A percentile compares a stretch with the other conserved stretches of the same genome.
Evolutionary conservation across 2,888 invertebrate genomes (phyloP).

Genomic region (Mellilla xanthometata): DNA sequence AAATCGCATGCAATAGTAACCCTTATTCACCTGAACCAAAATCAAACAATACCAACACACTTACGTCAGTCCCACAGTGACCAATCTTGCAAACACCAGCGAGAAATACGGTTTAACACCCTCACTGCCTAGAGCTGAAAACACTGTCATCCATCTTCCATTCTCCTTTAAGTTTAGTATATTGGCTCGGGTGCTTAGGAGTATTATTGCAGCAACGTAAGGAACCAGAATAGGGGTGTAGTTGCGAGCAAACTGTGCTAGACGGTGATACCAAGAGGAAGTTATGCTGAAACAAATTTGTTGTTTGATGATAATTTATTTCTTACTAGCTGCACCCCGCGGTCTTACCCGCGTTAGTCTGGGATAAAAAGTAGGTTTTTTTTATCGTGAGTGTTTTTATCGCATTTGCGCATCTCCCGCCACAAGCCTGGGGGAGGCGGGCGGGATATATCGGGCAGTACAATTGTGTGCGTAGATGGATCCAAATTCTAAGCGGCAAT

Average conservation of each 20-base stretch:
- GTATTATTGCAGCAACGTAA: conserved; percentile 84
- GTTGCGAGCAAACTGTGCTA: conserved; percentile 86
- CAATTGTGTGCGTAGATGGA: too few relatives aligned
- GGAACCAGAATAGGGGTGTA: conserved; percentile 85
- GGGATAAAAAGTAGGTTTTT: too few relatives aligned
- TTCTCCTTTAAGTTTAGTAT: conserved; percentile 42
- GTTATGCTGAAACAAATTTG: conserved; percentile 79
- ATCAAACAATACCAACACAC: conserved; percentile 32
- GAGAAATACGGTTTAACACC: conserved; percentile 81
- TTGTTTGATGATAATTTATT: too few relatives aligned
- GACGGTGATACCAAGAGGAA: conserved; percentile 80
- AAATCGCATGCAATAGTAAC: not conserved
- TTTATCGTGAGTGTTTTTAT: too few relatives aligned
- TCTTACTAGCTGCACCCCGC: too few relatives aligned
- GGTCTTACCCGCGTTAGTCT: too few relatives aligned
- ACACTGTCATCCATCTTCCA: conserved; percentile 69
- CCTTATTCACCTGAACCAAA: not conserved
- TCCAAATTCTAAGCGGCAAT: too few relatives aligned
- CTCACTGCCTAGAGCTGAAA: conserved; percentile 82
- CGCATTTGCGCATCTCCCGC: too few relatives aligned
- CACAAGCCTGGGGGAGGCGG: too few relatives aligned
- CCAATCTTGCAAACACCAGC: conserved; percentile 75
- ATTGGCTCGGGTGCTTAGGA: conserved; percentile 80
- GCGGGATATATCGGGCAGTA: too few relatives aligned
- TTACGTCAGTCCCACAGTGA: conserved; percentile 70